These are phyloP conservation scores for Emmelina monodactyla DNA, from an alignment of 2,888 invertebrate genomes.

Conservation along the genomic window DNA sequence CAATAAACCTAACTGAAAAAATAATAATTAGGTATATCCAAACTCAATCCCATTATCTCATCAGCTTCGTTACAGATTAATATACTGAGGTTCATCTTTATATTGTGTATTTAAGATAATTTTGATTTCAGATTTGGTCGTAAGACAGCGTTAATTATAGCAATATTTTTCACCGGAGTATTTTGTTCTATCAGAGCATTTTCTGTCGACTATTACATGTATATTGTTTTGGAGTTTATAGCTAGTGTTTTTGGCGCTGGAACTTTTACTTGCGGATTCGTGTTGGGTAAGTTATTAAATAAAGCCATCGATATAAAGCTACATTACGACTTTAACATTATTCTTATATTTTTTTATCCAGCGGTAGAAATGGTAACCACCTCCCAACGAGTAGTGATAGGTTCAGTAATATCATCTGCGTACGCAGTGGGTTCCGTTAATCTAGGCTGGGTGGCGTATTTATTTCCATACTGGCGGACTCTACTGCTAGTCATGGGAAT, in stretches of 20 bases:
- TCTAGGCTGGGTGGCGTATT: slow-evolving; percentile 70
- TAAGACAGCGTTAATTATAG: slow-evolving; percentile 61
- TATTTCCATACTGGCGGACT: slow-evolving; percentile 70
- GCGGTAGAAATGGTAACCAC: slow-evolving; percentile 75
- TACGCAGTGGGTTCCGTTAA: slow-evolving; percentile 72
- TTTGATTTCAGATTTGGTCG: slow-evolving; percentile 59
- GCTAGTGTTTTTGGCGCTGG: slow-evolving; percentile 43
- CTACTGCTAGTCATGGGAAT: slow-evolving; percentile 68
- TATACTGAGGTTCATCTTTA: no score
- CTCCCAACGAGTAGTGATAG: slow-evolving; percentile 70
- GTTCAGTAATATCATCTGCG: slow-evolving; percentile 70
- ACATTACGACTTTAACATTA: no score
- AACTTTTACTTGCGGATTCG: slow-evolving; percentile 44
- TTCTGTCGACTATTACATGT: slow-evolving; percentile 30
- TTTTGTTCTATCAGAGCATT: slow-evolving; percentile 51
- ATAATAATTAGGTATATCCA: no score
- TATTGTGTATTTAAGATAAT: no score
- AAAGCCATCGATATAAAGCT: no score
- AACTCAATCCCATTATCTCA: no score
- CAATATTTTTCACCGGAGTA: slow-evolving; percentile 58
- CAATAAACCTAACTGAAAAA: no score
- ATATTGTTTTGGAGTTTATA: slow-evolving; percentile 37
- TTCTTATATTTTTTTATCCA: no score
- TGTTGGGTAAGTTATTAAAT: slow-evolving; percentile 58
- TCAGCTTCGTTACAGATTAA: no score